phyloP scores from a whole-genome alignment of 2,113 vertebrate species.

The pig (Sus scrofa) region T2T-Sscrofa CM000819.6:127361501-127362000 shows the following conservation, averaged over 20 bases:
- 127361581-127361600: background rate
- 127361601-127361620: background rate
- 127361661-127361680: background rate
- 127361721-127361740: background rate
- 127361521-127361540: background rate
- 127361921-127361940: background rate
- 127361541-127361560: background rate
- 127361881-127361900: background rate
- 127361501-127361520: background rate
- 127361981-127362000: background rate
- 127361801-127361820: background rate
- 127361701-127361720: background rate
- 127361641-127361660: background rate
- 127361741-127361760: background rate
- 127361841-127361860: background rate
- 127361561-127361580: background rate
- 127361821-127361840: background rate
- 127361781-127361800: background rate
- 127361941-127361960: background rate
- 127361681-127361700: conserved; percentile 9
- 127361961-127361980: background rate
- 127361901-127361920: background rate
- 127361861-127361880: background rate
- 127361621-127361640: background rate
- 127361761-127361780: background rate